Evolutionary conservation across 2,888 invertebrate genomes (phyloP).

Genomic region (Uropetala carovei): DNA sequence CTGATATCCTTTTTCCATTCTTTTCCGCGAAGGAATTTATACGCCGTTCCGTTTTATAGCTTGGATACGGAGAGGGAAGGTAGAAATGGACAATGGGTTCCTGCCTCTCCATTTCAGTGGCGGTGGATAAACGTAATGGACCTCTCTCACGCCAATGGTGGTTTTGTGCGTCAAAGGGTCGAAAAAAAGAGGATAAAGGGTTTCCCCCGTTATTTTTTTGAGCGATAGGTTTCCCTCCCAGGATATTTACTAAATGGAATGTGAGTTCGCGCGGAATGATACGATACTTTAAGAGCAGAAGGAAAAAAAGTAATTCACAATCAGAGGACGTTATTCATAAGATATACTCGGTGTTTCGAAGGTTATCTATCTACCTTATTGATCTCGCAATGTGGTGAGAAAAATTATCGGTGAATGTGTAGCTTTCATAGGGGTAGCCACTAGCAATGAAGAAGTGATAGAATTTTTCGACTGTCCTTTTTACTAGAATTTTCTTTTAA

Average conservation of each 20-base stretch:
- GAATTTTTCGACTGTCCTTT: too few species aligned
- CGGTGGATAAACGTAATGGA: neutral
- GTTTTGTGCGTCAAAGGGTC: neutral
- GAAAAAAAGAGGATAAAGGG: neutral
- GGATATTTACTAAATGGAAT: too few species aligned
- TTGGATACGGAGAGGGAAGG: neutral
- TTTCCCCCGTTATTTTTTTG: neutral
- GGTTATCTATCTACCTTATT: too few species aligned
- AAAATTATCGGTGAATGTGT: too few species aligned
- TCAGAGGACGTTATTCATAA: too few species aligned
- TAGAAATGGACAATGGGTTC: neutral
- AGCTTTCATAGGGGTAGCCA: too few species aligned
- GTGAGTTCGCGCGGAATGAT: too few species aligned
- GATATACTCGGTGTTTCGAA: too few species aligned
- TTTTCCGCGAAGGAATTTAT: conserved; percentile 31
- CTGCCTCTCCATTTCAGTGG: neutral
- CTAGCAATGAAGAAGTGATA: too few species aligned
- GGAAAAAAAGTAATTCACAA: neutral
- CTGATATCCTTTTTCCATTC: neutral
- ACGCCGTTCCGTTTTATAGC: neutral
- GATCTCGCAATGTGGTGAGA: too few species aligned
- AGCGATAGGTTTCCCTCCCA: too few species aligned
- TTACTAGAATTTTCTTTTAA: too few species aligned
- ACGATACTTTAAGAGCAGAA: neutral
- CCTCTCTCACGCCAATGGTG: conserved; percentile 17